Percentiles rank a stretch among this genome's conserved stretches.
phyloP scores from a whole-genome alignment of 2,113 vertebrate species.

The Rhinoptilus africanus region DNA sequence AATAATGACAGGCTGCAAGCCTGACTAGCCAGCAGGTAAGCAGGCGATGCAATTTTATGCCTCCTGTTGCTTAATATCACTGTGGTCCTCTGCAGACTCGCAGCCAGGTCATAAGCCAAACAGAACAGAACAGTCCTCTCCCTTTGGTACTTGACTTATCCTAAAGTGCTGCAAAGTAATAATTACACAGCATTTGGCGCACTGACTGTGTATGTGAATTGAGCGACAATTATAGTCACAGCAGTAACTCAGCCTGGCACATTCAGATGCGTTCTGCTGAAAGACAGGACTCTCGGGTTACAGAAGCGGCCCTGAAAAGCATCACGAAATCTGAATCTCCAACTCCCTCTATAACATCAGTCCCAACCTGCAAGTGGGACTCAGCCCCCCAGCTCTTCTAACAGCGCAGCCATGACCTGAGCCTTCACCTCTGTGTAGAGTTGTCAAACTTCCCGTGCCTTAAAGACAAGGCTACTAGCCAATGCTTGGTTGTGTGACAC shows the following conservation, averaged over 20 bases:
- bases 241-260: conserved; percentile 30
- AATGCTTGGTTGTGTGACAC: neutral
- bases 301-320: neutral
- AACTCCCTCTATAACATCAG: neutral
- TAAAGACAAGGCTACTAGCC: neutral
- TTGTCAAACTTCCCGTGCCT: neutral
- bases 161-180: neutral
- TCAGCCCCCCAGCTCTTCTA: neutral
- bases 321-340: neutral
- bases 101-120: conserved; percentile 20
- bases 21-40: neutral
- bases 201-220: neutral
- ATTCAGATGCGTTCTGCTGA: neutral
- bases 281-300: neutral
- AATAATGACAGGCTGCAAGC: neutral
- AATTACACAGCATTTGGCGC: neutral
- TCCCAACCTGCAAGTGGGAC: neutral
- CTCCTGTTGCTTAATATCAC: neutral
- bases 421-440: neutral
- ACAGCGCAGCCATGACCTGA: neutral
- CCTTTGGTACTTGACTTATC: conserved; percentile 9
- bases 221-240: neutral
- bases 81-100: neutral
- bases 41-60: neutral
- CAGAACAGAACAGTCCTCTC: neutral